Evolutionary conservation across 2,888 invertebrate genomes (phyloP).

Genomic region (Siphonodentalium dalli): DNA sequence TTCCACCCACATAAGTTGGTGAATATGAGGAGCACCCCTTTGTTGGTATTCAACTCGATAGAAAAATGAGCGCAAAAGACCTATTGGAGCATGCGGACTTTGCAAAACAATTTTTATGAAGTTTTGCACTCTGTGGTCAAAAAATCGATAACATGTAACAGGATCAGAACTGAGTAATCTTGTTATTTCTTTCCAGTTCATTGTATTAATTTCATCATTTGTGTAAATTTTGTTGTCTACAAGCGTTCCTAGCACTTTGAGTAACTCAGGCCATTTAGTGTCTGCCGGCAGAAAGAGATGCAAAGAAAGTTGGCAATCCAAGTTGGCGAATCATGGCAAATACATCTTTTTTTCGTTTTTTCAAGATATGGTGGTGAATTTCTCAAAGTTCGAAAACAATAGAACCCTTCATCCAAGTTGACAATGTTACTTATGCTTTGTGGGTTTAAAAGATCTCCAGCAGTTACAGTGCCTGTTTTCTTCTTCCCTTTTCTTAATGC

Average conservation of each 20-base stretch:
- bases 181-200: conserved; percentile 10
- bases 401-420: conserved; percentile 48
- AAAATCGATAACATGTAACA: conserved; percentile 18
- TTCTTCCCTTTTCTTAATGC: conserved; percentile 9
- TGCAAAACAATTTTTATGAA: conserved; percentile 3
- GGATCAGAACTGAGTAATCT: conserved; percentile 9
- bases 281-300: conserved; percentile 31
- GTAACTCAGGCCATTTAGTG: conserved; percentile 28
- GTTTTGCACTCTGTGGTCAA: conserved; percentile 8
- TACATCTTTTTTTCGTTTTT: conserved; percentile 27
- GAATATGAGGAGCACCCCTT: neutral
- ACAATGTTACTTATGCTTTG: conserved; percentile 11
- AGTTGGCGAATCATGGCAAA: conserved; percentile 35
- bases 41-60: neutral
- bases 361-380: conserved; percentile 10
- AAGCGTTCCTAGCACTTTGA: conserved; percentile 15
- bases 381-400: conserved; percentile 31
- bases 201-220: conserved; percentile 4
- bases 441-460: conserved; percentile 1
- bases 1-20: neutral
- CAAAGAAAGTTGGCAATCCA: conserved; percentile 32
- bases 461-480: conserved; percentile 5
- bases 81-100: neutral
- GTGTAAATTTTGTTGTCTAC: neutral
- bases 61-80: conserved; percentile 2